Base-by-base conservation (phyloP, 2,888 invertebrate genomes). In the Dexiosoma caninum region DNA sequence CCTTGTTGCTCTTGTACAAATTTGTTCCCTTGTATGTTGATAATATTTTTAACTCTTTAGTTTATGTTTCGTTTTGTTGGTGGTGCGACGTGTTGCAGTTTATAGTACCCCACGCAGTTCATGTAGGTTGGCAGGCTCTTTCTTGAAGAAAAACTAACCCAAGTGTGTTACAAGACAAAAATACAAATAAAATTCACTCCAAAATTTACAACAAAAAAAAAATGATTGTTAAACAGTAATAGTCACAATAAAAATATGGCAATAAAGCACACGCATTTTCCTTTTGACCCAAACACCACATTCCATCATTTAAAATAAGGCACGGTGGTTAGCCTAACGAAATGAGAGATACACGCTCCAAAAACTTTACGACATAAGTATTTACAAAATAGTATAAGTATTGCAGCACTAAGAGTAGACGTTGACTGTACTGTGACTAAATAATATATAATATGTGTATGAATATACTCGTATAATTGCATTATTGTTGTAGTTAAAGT, bases 41-140 rank as follows among this genome's bases (percentile, higher is more conserved):
- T 76, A 51, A 57, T 76, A 67, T 78, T 76, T 53, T 71, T 42
- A 66, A 59, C 74, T 60, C 44, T 75, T 59, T 51, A 69, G 57
- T 70, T 51, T 51, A 64, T 66, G 37, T 53, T 51, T 62, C 19
- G 5, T 49, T 42, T 55, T 40, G 30, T 72, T 51, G 14, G 53
- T 53, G 14, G 35, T 71, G 57, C 4, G 55, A 16, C n/a, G 44
- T 75, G 55, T 60, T 67, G 40, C 42, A 42, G 59, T 60, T 70
- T 77, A 57, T 16, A 72, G 59, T 82, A 82, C 81, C 83, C 82
- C 82, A 83, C 83, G 82, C 83, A 82, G 46, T 69, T 67, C 78
- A 78, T 75, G 62, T 69, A 72, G 72, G 74, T 60, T 60, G 59
- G 46, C 59, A 55, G 59, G 53, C 59, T 70, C 46, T 49, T 44